phyloP scores from a whole-genome alignment of 2,113 vertebrate species.

The Emydura subglobosa region DNA sequence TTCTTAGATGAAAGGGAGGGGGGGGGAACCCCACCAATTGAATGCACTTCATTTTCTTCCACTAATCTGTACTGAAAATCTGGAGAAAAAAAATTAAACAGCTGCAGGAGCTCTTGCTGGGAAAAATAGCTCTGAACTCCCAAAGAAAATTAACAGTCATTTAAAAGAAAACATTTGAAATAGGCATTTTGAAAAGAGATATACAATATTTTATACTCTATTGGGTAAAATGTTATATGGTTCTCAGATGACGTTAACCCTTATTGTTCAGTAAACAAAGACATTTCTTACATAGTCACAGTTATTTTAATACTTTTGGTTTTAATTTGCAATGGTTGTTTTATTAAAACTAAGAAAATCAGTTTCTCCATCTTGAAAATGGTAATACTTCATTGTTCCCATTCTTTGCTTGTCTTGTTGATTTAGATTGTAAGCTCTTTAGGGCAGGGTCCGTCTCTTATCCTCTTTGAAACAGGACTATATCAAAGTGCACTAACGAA shows the following conservation, averaged over 20 bases:
- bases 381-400: neutral
- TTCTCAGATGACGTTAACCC: neutral
- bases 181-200: neutral
- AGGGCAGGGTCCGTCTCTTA: neutral
- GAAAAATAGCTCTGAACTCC: neutral
- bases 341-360: neutral
- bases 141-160: neutral
- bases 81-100: neutral
- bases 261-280: neutral
- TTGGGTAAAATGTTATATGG: neutral
- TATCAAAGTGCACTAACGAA: neutral
- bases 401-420: neutral
- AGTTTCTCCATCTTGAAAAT: neutral
- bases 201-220: neutral
- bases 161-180: neutral
- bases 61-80: neutral
- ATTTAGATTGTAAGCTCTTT: neutral
- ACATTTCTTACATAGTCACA: neutral
- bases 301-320: neutral
- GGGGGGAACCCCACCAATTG: neutral
- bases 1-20: neutral
- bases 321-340: neutral
- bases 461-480: neutral
- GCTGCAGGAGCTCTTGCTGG: neutral
- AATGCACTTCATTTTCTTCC: slow-evolving; percentile 18